Evolutionary conservation across 2,888 invertebrate species (phyloP).

Genomic region (Neocrepidodera transversa): DNA sequence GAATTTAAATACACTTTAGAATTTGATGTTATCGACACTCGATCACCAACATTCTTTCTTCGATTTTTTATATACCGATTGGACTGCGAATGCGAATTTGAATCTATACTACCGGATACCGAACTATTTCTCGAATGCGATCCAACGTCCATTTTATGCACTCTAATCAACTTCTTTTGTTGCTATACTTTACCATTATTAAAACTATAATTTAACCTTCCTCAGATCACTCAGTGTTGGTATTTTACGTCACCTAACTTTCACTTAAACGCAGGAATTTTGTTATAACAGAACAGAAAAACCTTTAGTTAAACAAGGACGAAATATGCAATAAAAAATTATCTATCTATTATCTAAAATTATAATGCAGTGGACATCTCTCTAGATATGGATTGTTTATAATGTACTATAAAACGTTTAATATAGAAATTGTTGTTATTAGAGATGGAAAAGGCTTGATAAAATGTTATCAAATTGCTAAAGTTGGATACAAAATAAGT

Average conservation of each 20-base stretch:
- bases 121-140: conserved; percentile 26
- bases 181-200: conserved; percentile 5
- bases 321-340: not conserved
- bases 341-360: not conserved
- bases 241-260: conserved; percentile 29
- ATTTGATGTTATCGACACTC: conserved; percentile 67
- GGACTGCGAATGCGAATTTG: conserved; percentile 23
- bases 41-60: conserved; percentile 67
- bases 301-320: not conserved
- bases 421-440: conserved; percentile 18
- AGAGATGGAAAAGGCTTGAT: not conserved
- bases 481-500: no score
- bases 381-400: not conserved
- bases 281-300: not conserved
- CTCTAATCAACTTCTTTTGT: conserved; percentile 2
- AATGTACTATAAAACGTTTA: conserved; percentile 13
- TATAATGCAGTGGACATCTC: not conserved
- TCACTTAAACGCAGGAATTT: conserved; percentile 27
- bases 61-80: conserved; percentile 47
- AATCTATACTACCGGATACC: conserved; percentile 23
- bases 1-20: conserved; percentile 64
- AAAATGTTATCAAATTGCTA: no score
- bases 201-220: conserved; percentile 26
- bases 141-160: conserved; percentile 28
- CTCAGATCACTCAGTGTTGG: conserved; percentile 7